Conservation (phyloP, 2,888 invertebrate species). For the Synanthedon myopaeformis region DNA sequence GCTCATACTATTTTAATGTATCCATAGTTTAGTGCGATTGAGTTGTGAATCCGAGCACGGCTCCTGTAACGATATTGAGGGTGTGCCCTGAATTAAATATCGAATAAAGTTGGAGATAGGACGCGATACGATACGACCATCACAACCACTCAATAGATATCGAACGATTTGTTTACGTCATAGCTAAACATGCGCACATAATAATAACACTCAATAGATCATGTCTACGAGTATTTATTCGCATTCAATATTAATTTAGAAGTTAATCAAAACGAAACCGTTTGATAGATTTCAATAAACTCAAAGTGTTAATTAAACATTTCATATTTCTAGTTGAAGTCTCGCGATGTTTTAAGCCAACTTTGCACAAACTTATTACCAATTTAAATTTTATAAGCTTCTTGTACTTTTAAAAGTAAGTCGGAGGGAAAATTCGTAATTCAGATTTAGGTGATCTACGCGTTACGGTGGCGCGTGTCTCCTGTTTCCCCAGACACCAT, state of each 20-base stretch:
- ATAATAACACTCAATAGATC: no score
- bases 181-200: conserved; percentile 1
- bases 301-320: neutral
- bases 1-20: no score
- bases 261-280: no score
- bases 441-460: no score
- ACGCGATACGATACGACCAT: conserved; percentile 2
- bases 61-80: conserved; percentile 19
- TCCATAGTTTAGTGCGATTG: no score
- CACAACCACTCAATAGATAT: conserved; percentile 9
- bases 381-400: neutral
- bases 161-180: conserved; percentile 20
- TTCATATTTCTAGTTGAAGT: neutral
- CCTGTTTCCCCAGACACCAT: no score
- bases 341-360: neutral
- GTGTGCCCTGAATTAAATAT: conserved; percentile 27
- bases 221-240: no score
- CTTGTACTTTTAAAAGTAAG: neutral
- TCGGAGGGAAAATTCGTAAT: no score
- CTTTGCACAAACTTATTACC: neutral
- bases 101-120: neutral
- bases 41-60: conserved; percentile 12
- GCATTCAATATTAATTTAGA: no score
- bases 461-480: no score
- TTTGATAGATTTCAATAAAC: neutral